Percentiles rank a stretch among this genome's conserved stretches.
Evolutionary conservation across 2,888 invertebrate genomes (phyloP).

Genomic region (Willowsia nigromaculata): DNA sequence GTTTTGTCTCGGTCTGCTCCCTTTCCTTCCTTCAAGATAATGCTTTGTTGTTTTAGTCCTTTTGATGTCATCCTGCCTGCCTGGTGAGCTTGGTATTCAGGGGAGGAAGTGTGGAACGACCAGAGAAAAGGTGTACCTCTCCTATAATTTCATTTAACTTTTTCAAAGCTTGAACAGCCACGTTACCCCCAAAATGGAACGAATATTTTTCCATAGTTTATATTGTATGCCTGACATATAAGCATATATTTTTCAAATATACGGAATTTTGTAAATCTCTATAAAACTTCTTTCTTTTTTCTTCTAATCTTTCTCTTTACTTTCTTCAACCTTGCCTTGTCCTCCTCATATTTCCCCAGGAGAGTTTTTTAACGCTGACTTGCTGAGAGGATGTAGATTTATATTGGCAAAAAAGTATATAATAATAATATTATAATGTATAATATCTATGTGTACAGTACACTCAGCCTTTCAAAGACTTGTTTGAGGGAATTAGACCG

Average conservation of each 20-base stretch:
- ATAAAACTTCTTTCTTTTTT: neutral
- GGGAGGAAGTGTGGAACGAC: neutral
- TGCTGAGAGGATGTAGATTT: neutral
- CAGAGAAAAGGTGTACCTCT: neutral
- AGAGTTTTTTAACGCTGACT: conserved; percentile 4
- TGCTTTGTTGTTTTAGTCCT: neutral
- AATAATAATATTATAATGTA: conserved; percentile 11
- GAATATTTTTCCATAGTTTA: neutral
- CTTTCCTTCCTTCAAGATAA: neutral
- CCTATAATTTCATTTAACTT: conserved; percentile 39
- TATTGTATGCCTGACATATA: neutral
- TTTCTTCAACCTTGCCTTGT: neutral
- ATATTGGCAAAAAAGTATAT: neutral
- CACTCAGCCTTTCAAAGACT: neutral
- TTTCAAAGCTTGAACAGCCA: conserved; percentile 32
- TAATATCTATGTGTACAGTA: neutral
- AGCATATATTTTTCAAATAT: too few species aligned
- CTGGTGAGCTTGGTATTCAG: neutral
- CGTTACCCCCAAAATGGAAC: neutral
- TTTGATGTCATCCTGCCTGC: conserved; percentile 29
- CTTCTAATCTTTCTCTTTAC: neutral
- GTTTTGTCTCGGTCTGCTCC: neutral
- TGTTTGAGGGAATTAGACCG: conserved; percentile 61
- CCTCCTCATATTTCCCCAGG: neutral
- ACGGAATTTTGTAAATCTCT: neutral